Evolutionary conservation across 1,140 invertebrate genomes (phyloP).

Genomic region (Aphaenogaster rudis): DNA sequence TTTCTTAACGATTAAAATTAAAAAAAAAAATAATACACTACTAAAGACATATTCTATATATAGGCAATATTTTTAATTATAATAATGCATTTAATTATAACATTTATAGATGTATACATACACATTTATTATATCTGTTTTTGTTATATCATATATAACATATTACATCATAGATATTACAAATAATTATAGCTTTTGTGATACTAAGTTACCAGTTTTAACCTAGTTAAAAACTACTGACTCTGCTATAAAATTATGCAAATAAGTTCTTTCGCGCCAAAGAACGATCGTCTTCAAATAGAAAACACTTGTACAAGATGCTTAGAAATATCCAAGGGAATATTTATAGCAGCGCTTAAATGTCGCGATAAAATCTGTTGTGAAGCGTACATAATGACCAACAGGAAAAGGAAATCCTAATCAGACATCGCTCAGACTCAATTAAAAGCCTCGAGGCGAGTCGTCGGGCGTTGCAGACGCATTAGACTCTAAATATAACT

Average conservation of each 20-base stretch:
- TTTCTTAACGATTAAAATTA: background rate
- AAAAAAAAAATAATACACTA: background rate
- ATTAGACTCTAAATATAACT: constrained; percentile 12
- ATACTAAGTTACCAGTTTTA: background rate
- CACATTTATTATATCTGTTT: too few species aligned
- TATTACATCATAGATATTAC: too few species aligned
- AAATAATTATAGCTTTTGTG: too few species aligned
- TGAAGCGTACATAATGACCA: background rate
- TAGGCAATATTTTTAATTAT: too few species aligned
- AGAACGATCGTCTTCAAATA: background rate
- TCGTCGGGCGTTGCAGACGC: background rate
- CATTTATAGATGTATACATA: background rate
- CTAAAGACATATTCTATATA: background rate
- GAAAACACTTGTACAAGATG: background rate
- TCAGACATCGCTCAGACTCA: constrained; percentile 1
- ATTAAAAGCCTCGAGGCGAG: constrained; percentile 1
- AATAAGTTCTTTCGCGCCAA: background rate
- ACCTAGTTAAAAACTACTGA: constrained; percentile 1
- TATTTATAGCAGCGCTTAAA: constrained; percentile 8
- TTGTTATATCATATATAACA: too few species aligned
- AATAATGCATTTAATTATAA: too few species aligned
- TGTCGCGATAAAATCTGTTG: constrained; percentile 17
- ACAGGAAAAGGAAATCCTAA: constrained; percentile 23
- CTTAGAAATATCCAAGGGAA: background rate
- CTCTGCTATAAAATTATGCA: background rate